Base-by-base conservation (phyloP, 2,113 vertebrate species). In the Amblyopsis rosae region DNA sequence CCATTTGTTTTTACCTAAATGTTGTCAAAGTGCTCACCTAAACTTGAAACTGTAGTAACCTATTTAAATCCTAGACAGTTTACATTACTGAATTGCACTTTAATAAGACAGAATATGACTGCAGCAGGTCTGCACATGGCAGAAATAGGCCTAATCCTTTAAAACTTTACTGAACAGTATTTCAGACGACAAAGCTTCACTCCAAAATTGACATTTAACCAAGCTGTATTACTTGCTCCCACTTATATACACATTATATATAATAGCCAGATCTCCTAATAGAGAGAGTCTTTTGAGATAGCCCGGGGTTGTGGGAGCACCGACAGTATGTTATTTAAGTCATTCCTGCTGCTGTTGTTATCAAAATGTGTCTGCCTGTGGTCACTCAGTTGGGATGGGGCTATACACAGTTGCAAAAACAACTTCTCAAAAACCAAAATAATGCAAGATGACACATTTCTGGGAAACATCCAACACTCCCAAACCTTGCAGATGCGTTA, bases 41-140 rank as follows among this genome's bases (percentile, higher is more conserved):
- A n/a, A 26, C 26, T 26, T 26, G 1, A 74, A 77, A 72, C 72
- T 65, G 65, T 65, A 73, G 72, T 55, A 71, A 72, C 46, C 9
- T 1, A 63, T 73, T 76, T 77, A 17, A 80, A 80, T 55, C 50
- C 5, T 65, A 59, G 61, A 65, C 70, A 81, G 26, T 26, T 26
- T 3, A 72, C 78, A 80, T 81, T 74, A 65, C 60, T 1, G 26
- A 75, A 74, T 57, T 48, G 56, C 55, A 16, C 13, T 33, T 61
- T 70, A 85, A 81, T 77, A 71, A 70, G 53, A 15, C 70, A n/a
- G 73, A 79, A 82, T 79, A 79, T 73, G 70, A 79, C 48, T 62
- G 69, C 62, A 58, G 69, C 77, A 70, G 71, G 82, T 81, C 48
- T 62, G 69, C 62, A 58, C 70, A 79, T 72, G 71, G 82, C 80